Evolutionary conservation across 1,140 invertebrate genomes (phyloP), one percentile per base, ranked within the genome.

Genomic region (Drosophila arizonae): DNA sequence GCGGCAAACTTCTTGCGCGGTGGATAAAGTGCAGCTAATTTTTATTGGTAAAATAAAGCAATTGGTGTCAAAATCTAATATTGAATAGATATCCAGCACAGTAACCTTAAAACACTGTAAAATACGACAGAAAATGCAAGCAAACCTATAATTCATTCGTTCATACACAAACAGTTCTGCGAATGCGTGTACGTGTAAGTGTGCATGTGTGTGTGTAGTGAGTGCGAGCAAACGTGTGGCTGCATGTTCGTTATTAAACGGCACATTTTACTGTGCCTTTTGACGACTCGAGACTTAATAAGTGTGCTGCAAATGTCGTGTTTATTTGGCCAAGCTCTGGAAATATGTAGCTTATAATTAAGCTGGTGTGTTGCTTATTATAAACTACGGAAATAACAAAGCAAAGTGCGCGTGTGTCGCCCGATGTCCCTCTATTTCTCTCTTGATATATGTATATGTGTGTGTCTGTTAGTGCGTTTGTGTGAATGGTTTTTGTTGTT

Each of bases 1-100:
- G 82, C 82, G 84, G 82, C 84, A 79, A 88, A 82, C 69, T 82
- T 82, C 71, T 74, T 60, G 67, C 72, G 70, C 72, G 81, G 79
- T 80, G 77, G 73, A 76, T 70, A 45, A 71, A 67, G 65, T 64
- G 61, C 68, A 81, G 33, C 64, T 56, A 62, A 84, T 72, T 66
- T 72, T 81, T 39, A 39, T 21, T 50, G 64, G 36, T 61, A 43
- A 79, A 87, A 66, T 43, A 45, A 67, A 72, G 61, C 17, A 26
- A 58, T 67, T 50, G 41, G 41, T 58, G 54, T 30, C 46, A n/a
- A 55, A 41, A 54, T 54, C 24, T 6, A 67, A 55, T 55, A 67
- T 55, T 17, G n/a, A 39, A 30, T 58, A 45, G 28, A 64, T 10
- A 51, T n/a, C 24, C 15, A 46, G 33, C 15, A n/a, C 24, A 54